Evolutionary conservation across 2,888 invertebrate genomes (phyloP), one percentile per base, ranked within the genome.

Genomic region (Drosophila histrio): DNA sequence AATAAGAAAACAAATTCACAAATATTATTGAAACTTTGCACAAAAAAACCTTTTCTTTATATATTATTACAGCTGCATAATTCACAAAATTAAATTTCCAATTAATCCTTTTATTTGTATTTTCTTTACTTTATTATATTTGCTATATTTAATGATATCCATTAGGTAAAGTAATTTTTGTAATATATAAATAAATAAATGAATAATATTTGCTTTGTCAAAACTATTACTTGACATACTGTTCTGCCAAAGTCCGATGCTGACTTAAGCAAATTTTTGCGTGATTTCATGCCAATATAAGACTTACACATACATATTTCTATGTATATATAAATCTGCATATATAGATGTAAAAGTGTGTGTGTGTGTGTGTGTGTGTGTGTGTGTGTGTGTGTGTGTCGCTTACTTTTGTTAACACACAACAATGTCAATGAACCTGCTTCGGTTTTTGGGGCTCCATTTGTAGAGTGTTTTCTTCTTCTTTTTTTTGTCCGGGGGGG

Each of bases 381-480:
- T 41, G 32, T 36, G 36, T 19, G 30, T 24, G 30, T 52, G 28
- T 41, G 30, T 44, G 47, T 46, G 54, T 50, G 19, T n/a, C n/a
- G 28, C 38, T 56, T 53, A 44, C 34, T 66, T 59, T 56, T 43
- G 34, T 49, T 22, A 34, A 39, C 56, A 38, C 39, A 39, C 17
- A 38, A 15, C 47, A 52, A 73, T 64, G 81, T 81, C 81, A 80
- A 66, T 74, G 81, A 81, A 84, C 87, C 41, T 44, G 47, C 32
- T 38, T 47, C 21, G 21, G 34, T 43, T 66, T 74, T 62, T 39
- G 50, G 66, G 15, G 30, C 24, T 54, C 39, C 28, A 9, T 26
- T 32, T 15, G 28, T 22, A 32, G 50, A 46, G 38, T 47, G 53
- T 13, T n/a, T n/a, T n/a, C n/a, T n/a, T n/a, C n/a, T n/a, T n/a